Evolutionary conservation across 2,888 invertebrate genomes (phyloP).

Genomic region (Leuctra nigra): DNA sequence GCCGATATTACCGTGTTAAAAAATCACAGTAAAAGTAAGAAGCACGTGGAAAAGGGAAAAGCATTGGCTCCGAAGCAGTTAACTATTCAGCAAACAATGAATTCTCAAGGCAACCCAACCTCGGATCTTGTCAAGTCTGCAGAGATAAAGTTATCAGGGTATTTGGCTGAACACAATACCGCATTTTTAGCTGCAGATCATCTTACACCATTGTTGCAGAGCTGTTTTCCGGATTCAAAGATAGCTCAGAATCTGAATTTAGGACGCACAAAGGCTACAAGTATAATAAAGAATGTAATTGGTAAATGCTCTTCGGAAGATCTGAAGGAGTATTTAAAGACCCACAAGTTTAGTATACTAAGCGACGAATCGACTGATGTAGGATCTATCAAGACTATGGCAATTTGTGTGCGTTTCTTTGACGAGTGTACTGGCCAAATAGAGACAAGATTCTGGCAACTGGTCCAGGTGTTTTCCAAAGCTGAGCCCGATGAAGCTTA

Average conservation of each 20-base stretch:
- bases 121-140: constrained; percentile 27
- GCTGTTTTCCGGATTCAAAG: constrained; percentile 15
- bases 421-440: constrained; percentile 27
- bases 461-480: constrained; percentile 16
- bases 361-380: constrained; percentile 34
- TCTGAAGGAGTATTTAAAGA: not conserved
- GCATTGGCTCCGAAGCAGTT: not conserved
- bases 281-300: constrained; percentile 16
- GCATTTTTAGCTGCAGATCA: constrained; percentile 25
- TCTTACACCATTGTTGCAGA: constrained; percentile 15
- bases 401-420: constrained; percentile 32
- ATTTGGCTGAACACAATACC: constrained; percentile 34
- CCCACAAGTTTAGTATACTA: constrained; percentile 27
- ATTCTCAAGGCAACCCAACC: not conserved
- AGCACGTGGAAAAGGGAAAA: not conserved
- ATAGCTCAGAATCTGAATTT: constrained; percentile 14
- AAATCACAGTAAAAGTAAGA: constrained; percentile 6
- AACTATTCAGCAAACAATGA: not conserved
- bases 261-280: constrained; percentile 14
- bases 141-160: constrained; percentile 23
- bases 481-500: constrained; percentile 9
- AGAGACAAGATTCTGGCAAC: constrained; percentile 16
- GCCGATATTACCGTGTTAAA: constrained; percentile 12
- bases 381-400: constrained; percentile 31
- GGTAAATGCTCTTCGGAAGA: constrained; percentile 13